phyloP scores from a whole-genome alignment of 2,888 invertebrate genomes.

The Syritta pipiens region DNA sequence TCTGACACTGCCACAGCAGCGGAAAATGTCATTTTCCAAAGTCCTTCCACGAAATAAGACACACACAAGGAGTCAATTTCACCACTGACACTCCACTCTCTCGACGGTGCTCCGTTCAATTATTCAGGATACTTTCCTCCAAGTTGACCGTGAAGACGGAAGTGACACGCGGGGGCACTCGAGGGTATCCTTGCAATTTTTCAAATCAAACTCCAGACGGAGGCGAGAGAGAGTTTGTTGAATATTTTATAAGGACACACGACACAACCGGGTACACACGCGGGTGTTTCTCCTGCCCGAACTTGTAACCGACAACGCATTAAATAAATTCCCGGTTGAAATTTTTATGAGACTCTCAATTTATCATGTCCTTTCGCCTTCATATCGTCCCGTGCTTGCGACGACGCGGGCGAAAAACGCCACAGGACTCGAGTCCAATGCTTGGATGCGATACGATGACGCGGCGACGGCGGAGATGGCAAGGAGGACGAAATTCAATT shows the following conservation, averaged over 20 bases:
- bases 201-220: constrained; percentile 59
- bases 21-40: constrained; percentile 46
- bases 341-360: constrained; percentile 69
- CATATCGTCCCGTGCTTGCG: constrained; percentile 43
- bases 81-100: too few relatives aligned
- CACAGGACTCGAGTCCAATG: constrained; percentile 36
- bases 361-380: constrained; percentile 66
- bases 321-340: constrained; percentile 68
- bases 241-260: constrained; percentile 65
- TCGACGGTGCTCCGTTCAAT: constrained; percentile 49
- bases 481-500: constrained; percentile 60
- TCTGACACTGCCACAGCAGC: constrained; percentile 34
- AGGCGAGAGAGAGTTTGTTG: constrained; percentile 45
- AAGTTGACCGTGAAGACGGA: constrained; percentile 64
- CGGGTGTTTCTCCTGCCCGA: constrained; percentile 37
- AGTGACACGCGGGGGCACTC: constrained; percentile 23
- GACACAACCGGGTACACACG: constrained; percentile 22
- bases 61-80: constrained; percentile 18
- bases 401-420: too few relatives aligned
- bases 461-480: too few relatives aligned
- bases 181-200: constrained; percentile 57
- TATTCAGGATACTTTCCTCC: constrained; percentile 58
- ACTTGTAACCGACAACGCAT: constrained; percentile 66
- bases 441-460: constrained; percentile 1
- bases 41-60: constrained; percentile 2